These are phyloP conservation scores for Stenoptilia bipunctidactyla DNA, from an alignment of 2,888 invertebrate genomes.

Conservation along the genomic window DNA sequence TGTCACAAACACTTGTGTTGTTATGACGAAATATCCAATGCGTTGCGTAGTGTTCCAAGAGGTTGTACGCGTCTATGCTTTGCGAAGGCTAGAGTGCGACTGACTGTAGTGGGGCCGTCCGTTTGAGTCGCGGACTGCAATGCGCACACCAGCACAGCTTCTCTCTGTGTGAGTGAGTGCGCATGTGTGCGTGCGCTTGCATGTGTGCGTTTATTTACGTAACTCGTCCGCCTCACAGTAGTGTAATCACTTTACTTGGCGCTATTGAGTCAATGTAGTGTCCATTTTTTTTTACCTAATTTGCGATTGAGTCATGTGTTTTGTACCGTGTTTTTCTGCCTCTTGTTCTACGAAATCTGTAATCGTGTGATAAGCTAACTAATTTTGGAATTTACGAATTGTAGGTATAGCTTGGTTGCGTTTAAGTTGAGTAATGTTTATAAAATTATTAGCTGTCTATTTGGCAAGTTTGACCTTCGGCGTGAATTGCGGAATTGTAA, in stretches of 20 bases:
- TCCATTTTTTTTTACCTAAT: slow-evolving; percentile 61
- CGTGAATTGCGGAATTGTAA: background rate
- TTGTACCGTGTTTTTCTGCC: slow-evolving; percentile 8
- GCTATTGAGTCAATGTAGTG: slow-evolving; percentile 58
- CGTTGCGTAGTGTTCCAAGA: slow-evolving; percentile 35
- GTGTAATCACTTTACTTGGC: slow-evolving; percentile 45
- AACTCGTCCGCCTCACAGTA: slow-evolving; percentile 31
- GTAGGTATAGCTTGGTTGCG: too few species aligned
- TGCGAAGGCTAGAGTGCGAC: slow-evolving; percentile 51
- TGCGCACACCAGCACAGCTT: slow-evolving; percentile 32
- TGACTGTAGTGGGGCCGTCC: slow-evolving; percentile 68
- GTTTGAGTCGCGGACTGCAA: slow-evolving; percentile 48
- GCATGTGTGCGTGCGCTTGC: slow-evolving; percentile 30
- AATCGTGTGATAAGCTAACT: slow-evolving; percentile 33
- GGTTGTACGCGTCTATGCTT: slow-evolving; percentile 43
- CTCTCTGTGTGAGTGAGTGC: slow-evolving; percentile 28
- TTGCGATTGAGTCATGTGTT: slow-evolving; percentile 63
- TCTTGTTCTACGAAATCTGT: slow-evolving; percentile 30
- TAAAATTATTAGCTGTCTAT: too few species aligned
- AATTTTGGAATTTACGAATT: background rate
- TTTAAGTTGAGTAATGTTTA: too few species aligned
- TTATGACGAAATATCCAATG: slow-evolving; percentile 65
- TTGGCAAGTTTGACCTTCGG: background rate
- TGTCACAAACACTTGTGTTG: slow-evolving; percentile 57
- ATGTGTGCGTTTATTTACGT: slow-evolving; percentile 49